Conservation (phyloP, 92 coral and sea anemone species). For the Meandrina meandrites region DNA sequence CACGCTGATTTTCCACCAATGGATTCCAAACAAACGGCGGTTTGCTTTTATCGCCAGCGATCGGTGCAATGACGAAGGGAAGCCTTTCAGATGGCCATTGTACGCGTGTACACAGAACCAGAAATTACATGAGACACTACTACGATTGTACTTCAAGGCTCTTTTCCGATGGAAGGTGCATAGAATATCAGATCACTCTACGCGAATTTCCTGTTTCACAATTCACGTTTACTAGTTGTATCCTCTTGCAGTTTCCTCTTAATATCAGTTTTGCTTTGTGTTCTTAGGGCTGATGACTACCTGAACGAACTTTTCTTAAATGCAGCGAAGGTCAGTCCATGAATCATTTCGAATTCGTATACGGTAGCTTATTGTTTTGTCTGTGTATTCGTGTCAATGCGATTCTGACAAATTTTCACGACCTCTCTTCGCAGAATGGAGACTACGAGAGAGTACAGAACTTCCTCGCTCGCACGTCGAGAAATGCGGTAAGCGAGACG, state of each 20-base stretch:
- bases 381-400: background rate
- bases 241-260: background rate
- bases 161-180: conserved; percentile 76
- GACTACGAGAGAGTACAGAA: conserved; percentile 77
- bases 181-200: background rate
- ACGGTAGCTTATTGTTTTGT: background rate
- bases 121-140: conserved; percentile 69
- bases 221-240: background rate
- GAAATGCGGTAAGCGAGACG: conserved; percentile 52
- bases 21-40: conserved; percentile 18
- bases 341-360: background rate
- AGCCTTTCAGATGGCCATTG: background rate
- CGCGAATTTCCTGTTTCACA: conserved; percentile 16
- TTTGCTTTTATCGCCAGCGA: conserved; percentile 1
- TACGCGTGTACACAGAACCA: conserved; percentile 39
- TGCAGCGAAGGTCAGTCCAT: conserved; percentile 74
- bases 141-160: conserved; percentile 73
- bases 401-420: background rate
- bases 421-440: conserved; percentile 64
- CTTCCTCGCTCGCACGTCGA: conserved; percentile 80
- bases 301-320: conserved; percentile 70
- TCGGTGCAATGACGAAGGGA: conserved; percentile 43
- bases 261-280: background rate
- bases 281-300: conserved; percentile 67
- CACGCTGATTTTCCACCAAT: conserved; percentile 44